These are phyloP conservation scores for Poeciliopsis prolifica DNA, from an alignment of 2,113 vertebrate genomes.

Conservation along the genomic window DNA sequence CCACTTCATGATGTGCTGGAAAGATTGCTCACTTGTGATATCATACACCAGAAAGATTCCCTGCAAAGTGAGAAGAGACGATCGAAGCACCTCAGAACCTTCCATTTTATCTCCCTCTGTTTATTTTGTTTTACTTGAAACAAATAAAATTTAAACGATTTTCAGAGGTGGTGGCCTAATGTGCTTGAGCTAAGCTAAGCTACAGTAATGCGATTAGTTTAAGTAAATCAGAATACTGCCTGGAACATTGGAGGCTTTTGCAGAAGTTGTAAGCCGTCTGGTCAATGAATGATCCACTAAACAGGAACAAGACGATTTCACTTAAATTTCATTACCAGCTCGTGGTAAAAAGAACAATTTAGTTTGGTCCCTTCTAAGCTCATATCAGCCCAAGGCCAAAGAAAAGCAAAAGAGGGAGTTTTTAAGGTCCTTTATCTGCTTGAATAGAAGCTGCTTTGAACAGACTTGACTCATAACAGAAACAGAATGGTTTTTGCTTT, in stretches of 20 bases:
- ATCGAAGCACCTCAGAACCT: too few relatives aligned
- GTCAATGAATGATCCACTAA: constrained; percentile 5
- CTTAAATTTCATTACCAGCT: constrained; percentile 32
- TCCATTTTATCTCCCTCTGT: neutral
- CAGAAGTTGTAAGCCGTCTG: constrained; percentile 3
- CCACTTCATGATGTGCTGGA: constrained; percentile 99
- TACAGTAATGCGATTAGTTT: too few relatives aligned
- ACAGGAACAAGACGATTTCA: constrained; percentile 19
- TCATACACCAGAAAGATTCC: constrained; percentile 98
- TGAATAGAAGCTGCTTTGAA: too few relatives aligned
- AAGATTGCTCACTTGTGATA: constrained; percentile 95
- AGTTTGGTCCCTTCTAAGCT: constrained; percentile 36
- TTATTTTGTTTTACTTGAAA: neutral
- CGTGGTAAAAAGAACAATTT: constrained; percentile 50
- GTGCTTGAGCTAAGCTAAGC: neutral
- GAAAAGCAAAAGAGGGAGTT: neutral
- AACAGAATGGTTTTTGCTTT: too few relatives aligned
- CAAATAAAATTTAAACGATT: neutral
- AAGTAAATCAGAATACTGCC: too few relatives aligned
- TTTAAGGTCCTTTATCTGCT: neutral
- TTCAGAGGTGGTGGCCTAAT: neutral
- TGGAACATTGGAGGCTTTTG: neutral
- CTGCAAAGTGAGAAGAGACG: constrained; percentile 63
- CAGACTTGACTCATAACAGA: too few relatives aligned
- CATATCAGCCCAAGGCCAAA: constrained; percentile 6